Evolutionary conservation across 2,113 vertebrate genomes (phyloP), one percentile per base, ranked within the genome.

Genomic region (Corynorhinus townsendii): DNA sequence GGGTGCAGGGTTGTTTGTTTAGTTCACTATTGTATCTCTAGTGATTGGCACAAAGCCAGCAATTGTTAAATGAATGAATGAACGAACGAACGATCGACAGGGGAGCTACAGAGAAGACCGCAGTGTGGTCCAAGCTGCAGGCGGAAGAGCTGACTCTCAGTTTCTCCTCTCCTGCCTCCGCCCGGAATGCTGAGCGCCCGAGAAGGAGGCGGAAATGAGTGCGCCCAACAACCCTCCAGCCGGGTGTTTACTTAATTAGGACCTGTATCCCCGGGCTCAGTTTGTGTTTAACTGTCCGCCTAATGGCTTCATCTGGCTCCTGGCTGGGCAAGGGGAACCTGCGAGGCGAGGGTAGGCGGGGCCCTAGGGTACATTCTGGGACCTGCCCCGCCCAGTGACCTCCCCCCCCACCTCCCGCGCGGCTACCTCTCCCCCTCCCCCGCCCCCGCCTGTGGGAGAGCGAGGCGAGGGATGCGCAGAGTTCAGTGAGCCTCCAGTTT

Each of bases 161-260:
- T 71, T 87, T 75, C 88, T 83, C 26, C 22, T 15, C 73, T 17
- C 47, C 22, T 7, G 35, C 86, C 92, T 54, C 19, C 82, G 16
- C 82, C 81, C 0, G n/a, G 83, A 83, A 91, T 79, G 93, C 97
- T 35, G 95, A 95, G 86, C 54, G 75, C 94, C 71, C 0, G 47
- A n/a, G 94, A 94, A 96, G 73, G 77, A 59, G 96, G 91, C 89
- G 96, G 97, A 97, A 97, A 97, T 96, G 92, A 97, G 89, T 40
- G 88, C 10, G 82, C 94, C 76, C 73, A 38, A 85, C 82, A 54
- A 54, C 96, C 56, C 96, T 94, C 96, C 89, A 93, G 91, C 76
- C 82, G 83, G 38, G 89, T 77, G 94, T 97, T 96, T 97, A 96
- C 97, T 97, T 96, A 97, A 96, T 97, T 95, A 96, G 90, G 64